These are phyloP conservation scores for Scotopteryx bipunctaria DNA, from an alignment of 2,888 invertebrate species.

Conservation along the genomic window DNA sequence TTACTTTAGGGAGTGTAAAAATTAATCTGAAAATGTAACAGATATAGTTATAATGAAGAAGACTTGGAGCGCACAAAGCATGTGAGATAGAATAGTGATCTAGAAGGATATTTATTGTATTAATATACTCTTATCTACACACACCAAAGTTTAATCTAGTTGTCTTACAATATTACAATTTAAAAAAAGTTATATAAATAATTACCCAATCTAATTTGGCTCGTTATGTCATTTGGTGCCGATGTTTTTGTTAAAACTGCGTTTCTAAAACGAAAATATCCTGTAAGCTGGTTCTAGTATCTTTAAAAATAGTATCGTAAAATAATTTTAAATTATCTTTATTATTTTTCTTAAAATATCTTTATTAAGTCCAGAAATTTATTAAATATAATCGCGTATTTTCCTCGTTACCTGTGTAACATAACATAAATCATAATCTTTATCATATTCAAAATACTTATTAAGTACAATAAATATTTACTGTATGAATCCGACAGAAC, in stretches of 20 bases:
- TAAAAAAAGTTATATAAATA: constrained; percentile 1
- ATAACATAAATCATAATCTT: not conserved
- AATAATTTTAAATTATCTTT: too few species aligned
- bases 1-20: constrained; percentile 10
- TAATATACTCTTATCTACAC: constrained; percentile 38
- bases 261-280: constrained; percentile 2
- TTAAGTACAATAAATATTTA: not conserved
- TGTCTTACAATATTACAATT: constrained; percentile 36
- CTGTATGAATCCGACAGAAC: not conserved
- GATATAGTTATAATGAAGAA: constrained; percentile 47
- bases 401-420: too few species aligned
- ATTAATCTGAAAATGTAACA: constrained; percentile 36
- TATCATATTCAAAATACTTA: not conserved
- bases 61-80: constrained; percentile 79
- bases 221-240: not conserved
- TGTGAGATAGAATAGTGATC: constrained; percentile 71
- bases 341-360: too few species aligned
- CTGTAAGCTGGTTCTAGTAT: too few species aligned
- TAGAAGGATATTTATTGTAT: constrained; percentile 61
- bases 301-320: too few species aligned
- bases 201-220: not conserved
- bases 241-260: not conserved
- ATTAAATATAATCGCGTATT: too few species aligned
- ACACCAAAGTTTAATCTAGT: constrained; percentile 45
- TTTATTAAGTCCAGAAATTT: too few species aligned